Conservation (phyloP, 2,797 vertebrate genomes). For the Ficedula albicollis region DNA sequence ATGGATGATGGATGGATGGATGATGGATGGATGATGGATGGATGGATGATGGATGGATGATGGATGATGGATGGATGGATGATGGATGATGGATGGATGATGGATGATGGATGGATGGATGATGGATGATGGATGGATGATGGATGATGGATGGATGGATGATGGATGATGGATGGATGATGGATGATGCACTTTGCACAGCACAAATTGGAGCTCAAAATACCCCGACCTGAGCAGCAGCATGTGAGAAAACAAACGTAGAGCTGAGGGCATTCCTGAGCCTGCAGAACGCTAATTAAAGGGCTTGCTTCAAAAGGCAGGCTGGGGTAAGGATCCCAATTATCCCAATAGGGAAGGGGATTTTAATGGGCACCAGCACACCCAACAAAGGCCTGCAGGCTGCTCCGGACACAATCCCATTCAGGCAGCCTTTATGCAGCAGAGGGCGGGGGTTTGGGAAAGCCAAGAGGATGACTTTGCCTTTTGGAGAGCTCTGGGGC, state of each 20-base stretch:
- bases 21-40: too few species aligned
- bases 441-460: background rate
- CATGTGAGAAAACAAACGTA: background rate
- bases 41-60: background rate
- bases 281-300: background rate
- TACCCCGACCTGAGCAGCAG: background rate
- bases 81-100: too few species aligned
- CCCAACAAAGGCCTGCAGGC: background rate
- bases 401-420: background rate
- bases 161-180: background rate
- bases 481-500: background rate
- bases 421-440: background rate
- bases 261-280: background rate
- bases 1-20: background rate
- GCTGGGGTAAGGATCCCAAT: conserved; percentile 9
- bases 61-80: background rate
- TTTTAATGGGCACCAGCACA: conserved; percentile 7
- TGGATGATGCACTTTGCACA: background rate
- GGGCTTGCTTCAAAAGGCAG: conserved; percentile 17
- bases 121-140: too few species aligned
- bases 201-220: background rate
- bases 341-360: background rate
- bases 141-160: background rate
- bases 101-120: background rate
- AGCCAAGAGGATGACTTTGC: background rate